Evolutionary conservation across 2,113 vertebrate species (phyloP), one percentile per base, ranked within the genome.

Genomic region (Tretioscincus oriximinensis): DNA sequence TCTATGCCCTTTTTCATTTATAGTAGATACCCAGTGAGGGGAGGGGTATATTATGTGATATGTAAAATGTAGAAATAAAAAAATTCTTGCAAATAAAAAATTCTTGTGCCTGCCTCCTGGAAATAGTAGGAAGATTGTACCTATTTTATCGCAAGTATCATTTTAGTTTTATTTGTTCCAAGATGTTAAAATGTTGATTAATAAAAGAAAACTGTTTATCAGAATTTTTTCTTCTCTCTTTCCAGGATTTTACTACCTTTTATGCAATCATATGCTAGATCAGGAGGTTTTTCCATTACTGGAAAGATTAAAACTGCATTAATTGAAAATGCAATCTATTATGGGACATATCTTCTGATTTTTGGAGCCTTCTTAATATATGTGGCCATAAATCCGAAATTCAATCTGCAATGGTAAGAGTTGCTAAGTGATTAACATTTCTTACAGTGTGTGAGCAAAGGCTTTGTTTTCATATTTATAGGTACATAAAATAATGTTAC

Each of bases 301-400:
- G 97, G 97, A 41, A 99, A 98, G 89, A 96, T 98, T 70, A 98
- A 97, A 93, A 98, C 97, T 2, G 98, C 98, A 14, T 90, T 99
- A 76, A 97, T 98, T 83, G 98, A 99, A 90, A 99, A 99, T 90
- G 97, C 96, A 8, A 96, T 99, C 86, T 99, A 99, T 90, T 99
- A 99, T 41, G 97, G 98, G 77, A 97, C 97, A 72, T 99, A 99
- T 88, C 93, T 99, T 88, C 90, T 98, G 54, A 97, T 99, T 90
- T 99, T 99, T 91, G 96, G 97, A 93, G 96, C 95, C 8, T 96
- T 99, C 88, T 95, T 99, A 86, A 96, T 99, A 86, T 99, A 98
- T 60, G 96, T 97, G 49, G 96, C 96, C 79, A 95, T 96, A 89
- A 97, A 96, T 77, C 96, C 96, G 47, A 90, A 95, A 73, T 96